Percentiles rank a stretch among this genome's conserved stretches.
Conservation (phyloP, 2,113 vertebrate genomes). For the Trematomus loennbergii region DNA sequence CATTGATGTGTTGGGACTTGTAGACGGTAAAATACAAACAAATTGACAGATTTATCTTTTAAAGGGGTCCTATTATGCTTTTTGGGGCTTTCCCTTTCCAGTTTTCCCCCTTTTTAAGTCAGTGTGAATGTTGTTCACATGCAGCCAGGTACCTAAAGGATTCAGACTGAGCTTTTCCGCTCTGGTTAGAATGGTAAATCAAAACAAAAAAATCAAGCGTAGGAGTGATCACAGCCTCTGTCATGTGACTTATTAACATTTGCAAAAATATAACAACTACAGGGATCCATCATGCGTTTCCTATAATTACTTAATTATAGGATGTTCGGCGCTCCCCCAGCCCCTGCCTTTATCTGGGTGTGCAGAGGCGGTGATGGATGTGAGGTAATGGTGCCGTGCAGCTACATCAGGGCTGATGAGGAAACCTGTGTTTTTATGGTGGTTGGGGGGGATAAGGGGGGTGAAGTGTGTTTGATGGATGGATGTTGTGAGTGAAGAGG, state of each 20-base stretch:
- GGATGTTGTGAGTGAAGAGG: background rate
- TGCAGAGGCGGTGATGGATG: constrained; percentile 66
- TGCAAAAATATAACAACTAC: constrained; percentile 26
- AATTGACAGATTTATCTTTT: no score
- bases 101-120: no score
- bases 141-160: no score
- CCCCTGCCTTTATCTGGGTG: constrained; percentile 9
- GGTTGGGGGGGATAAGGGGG: constrained; percentile 9
- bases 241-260: constrained; percentile 36
- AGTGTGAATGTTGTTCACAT: no score
- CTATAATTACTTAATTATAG: constrained; percentile 64
- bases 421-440: constrained; percentile 49
- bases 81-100: no score
- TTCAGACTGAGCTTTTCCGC: background rate
- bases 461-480: constrained; percentile 51
- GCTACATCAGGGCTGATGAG: constrained; percentile 44
- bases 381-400: constrained; percentile 30
- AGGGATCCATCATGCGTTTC: constrained; percentile 33
- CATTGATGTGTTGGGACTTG: no score
- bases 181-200: no score
- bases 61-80: no score
- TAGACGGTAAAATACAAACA: no score
- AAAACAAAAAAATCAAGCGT: background rate
- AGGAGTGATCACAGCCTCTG: constrained; percentile 2
- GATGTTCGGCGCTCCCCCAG: constrained; percentile 5